Conservation (phyloP, 2,888 invertebrate genomes). For the Lepidochrysops patricia region DNA sequence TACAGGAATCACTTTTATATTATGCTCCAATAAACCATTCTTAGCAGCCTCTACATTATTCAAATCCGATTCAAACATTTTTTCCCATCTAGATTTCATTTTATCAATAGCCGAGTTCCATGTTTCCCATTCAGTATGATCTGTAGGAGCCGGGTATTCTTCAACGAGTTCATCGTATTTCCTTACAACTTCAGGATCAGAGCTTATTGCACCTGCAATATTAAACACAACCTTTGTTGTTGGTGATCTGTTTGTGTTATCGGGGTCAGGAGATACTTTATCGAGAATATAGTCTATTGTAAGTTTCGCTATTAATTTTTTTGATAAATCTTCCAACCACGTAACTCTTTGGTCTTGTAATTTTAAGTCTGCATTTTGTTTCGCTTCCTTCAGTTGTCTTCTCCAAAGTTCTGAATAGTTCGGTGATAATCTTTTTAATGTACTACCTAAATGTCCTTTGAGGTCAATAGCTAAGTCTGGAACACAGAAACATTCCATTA, state of each 20-base stretch:
- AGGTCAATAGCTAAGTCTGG: slow-evolving; percentile 76
- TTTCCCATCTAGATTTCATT: slow-evolving; percentile 57
- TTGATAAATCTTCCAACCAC: slow-evolving; percentile 46
- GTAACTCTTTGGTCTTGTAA: slow-evolving; percentile 33
- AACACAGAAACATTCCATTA: slow-evolving; percentile 61
- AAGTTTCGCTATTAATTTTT: slow-evolving; percentile 41
- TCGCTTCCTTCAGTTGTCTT: slow-evolving; percentile 48
- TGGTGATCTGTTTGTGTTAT: slow-evolving; percentile 24
- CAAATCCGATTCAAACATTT: slow-evolving; percentile 55
- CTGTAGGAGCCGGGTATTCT: slow-evolving; percentile 63
- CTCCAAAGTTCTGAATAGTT: slow-evolving; percentile 52
- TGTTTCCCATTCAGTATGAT: slow-evolving; percentile 63
- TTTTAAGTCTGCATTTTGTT: slow-evolving; percentile 35
- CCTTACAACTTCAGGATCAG: slow-evolving; percentile 49
- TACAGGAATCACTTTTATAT: slow-evolving; percentile 58
- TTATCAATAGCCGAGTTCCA: slow-evolving; percentile 57
- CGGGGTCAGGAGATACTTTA: slow-evolving; percentile 24
- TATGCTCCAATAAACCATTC: slow-evolving; percentile 47
- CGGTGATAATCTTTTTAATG: slow-evolving; percentile 43
- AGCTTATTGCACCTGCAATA: slow-evolving; percentile 41
- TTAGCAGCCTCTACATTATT: slow-evolving; percentile 53
- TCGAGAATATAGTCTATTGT: slow-evolving; percentile 48
- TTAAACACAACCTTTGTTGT: slow-evolving; percentile 56
- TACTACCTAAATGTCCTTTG: slow-evolving; percentile 41
- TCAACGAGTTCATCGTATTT: slow-evolving; percentile 49